These are phyloP conservation scores for Acromyrmex charruanus DNA, from an alignment of 1,140 invertebrate genomes.

Conservation along the genomic window DNA sequence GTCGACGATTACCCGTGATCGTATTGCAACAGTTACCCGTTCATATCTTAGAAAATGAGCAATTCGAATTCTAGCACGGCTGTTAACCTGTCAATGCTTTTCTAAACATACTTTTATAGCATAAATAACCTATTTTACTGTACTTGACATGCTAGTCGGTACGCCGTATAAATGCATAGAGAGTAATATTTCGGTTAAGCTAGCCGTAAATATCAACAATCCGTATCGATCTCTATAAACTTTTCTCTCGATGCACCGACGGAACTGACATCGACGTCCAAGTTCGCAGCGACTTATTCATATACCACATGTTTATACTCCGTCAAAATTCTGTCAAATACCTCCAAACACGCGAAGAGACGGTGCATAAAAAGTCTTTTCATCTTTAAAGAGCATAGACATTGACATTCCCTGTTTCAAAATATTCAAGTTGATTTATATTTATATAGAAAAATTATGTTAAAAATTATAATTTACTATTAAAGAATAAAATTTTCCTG, in stretches of 20 bases:
- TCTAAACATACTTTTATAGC: constrained; percentile 18
- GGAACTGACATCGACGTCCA: constrained; percentile 35
- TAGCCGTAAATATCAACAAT: constrained; percentile 44
- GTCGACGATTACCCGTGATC: too few species aligned
- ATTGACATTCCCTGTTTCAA: background rate
- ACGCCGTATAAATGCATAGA: constrained; percentile 23
- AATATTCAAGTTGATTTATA: constrained; percentile 24
- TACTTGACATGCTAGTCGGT: constrained; percentile 7
- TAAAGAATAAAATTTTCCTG: background rate
- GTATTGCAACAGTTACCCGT: too few species aligned
- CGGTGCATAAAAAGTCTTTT: background rate
- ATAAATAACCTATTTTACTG: constrained; percentile 22
- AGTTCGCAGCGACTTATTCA: constrained; percentile 30
- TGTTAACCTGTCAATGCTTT: constrained; percentile 47
- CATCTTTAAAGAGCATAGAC: background rate
- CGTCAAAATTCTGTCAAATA: constrained; percentile 9
- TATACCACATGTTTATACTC: constrained; percentile 14
- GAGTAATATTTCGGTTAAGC: constrained; percentile 44
- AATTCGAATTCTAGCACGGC: background rate
- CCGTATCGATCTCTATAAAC: constrained; percentile 46
- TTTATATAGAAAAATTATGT: background rate
- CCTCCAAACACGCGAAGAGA: background rate
- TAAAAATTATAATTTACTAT: background rate
- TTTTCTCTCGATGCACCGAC: constrained; percentile 17
- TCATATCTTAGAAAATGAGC: constrained; percentile 27